These are phyloP conservation scores for Trichogramma pretiosum DNA, from an alignment of 1,140 invertebrate species.

Conservation along the genomic window DNA sequence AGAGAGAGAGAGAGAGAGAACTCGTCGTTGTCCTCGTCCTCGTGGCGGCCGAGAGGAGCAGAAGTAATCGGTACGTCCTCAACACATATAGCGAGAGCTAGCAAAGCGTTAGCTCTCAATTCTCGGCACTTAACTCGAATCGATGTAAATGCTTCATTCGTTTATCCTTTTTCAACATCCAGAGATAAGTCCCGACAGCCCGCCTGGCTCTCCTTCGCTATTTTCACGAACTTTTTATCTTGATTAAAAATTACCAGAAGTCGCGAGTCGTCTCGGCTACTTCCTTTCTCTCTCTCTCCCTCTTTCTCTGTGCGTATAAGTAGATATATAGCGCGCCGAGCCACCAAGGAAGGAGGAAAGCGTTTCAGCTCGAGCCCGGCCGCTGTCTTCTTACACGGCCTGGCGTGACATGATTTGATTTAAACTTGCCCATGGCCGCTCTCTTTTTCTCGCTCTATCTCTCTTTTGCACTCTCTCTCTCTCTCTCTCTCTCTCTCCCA, in stretches of 20 bases:
- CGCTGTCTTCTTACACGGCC: neutral
- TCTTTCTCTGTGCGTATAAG: too few species aligned
- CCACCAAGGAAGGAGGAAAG: too few species aligned
- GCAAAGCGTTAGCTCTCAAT: too few species aligned
- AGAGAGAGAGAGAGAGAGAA: too few species aligned
- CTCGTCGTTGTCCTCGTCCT: too few species aligned
- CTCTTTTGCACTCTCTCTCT: neutral
- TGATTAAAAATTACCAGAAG: slow-evolving; percentile 14
- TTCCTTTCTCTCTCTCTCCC: neutral
- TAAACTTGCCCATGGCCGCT: slow-evolving; percentile 26
- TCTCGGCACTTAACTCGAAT: neutral
- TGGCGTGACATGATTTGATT: slow-evolving; percentile 28
- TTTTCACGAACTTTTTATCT: slow-evolving; percentile 1
- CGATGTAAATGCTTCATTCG: slow-evolving; percentile 3
- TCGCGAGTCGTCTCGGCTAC: neutral
- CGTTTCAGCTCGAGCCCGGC: too few species aligned
- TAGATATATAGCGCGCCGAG: too few species aligned
- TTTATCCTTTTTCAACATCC: neutral
- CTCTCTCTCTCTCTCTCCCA: too few species aligned
- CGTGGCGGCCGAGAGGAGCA: too few species aligned
- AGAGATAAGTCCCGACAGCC: neutral
- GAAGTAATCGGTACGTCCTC: too few species aligned
- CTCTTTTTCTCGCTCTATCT: neutral
- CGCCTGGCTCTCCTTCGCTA: neutral
- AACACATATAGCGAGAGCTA: too few species aligned